Base-by-base conservation (phyloP, 1,140 invertebrate species). In the Caenorhabditis inopinata region DNA sequence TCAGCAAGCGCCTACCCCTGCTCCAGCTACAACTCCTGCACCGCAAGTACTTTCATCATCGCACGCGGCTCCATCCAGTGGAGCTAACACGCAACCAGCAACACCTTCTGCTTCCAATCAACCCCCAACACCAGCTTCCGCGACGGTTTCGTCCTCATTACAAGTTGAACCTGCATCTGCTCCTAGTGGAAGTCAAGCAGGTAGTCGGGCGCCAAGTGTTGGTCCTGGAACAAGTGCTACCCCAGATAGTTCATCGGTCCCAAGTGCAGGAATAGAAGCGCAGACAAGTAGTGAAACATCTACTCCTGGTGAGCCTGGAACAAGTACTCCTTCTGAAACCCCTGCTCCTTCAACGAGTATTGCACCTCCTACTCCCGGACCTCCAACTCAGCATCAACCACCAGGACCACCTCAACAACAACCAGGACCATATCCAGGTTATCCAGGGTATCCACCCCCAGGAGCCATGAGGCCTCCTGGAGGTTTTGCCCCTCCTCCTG, bases 51-150 rank as follows among this genome's bases (percentile, higher is more conserved):
- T 51, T 49, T 53, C 75, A 23, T 12, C 58, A 5, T 38, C 76
- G 16, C 76, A 46, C 35, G 35, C 21, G 42, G 6, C 58, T 48
- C 68, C 51, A 78, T 25, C 42, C 29, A 76, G 74, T 62, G 48
- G 74, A 29, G n/a, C 83, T 38, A 32, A 35, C 32, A 58, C 47
- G 32, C 53, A 76, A 79, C 48, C 84, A 85, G 46, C 79, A 48
- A 48, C 84, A 78, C 45, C 74, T 27, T 51, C 74, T n/a, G 74
- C 75, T 49, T 42, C 81, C 25, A 51, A 48, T 35, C 49, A 76
- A 11, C 62, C 42, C 29, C 25, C 82, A 45, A 42, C 81, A 12
- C 53, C 76, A 27, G 35, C 75, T 23, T 48, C 45, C 38, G 42
- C 62, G 12, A 6, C 81, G 14, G 23, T 76, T 12, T 38, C 58